phyloP scores from a whole-genome alignment of 2,113 vertebrate genomes.

The Tetrao urogallus region DNA sequence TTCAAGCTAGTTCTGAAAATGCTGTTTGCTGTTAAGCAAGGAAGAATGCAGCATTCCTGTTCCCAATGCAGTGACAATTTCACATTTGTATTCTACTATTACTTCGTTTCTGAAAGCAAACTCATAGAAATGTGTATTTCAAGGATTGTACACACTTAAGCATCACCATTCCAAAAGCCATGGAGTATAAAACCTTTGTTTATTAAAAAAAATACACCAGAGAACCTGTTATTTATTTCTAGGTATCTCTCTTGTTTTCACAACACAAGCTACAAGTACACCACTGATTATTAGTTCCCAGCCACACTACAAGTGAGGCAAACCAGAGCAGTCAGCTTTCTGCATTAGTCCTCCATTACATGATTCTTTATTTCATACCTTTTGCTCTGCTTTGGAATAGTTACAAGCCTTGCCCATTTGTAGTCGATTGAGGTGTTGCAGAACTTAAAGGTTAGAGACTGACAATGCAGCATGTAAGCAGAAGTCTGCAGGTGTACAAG shows the following conservation, averaged over 20 bases:
- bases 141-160: background rate
- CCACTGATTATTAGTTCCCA: background rate
- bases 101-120: background rate
- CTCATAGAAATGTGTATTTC: background rate
- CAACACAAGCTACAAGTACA: background rate
- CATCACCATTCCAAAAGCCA: background rate
- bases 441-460: background rate
- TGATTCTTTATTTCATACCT: rapidly evolving
- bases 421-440: background rate
- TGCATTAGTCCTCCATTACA: background rate
- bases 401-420: background rate
- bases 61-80: background rate
- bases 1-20: background rate
- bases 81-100: background rate
- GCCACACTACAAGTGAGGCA: background rate
- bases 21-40: background rate
- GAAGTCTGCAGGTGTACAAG: background rate
- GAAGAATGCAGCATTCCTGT: background rate
- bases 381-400: background rate
- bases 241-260: background rate
- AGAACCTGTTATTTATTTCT: background rate
- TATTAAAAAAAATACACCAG: too few species aligned
- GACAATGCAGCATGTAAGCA: background rate
- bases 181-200: rapidly evolving
- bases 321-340: background rate